Percentiles rank a stretch among this genome's conserved stretches.
These are phyloP conservation scores for Phaenicophaeus curvirostris DNA, from an alignment of 2,797 vertebrate genomes.

Conservation along the genomic window DNA sequence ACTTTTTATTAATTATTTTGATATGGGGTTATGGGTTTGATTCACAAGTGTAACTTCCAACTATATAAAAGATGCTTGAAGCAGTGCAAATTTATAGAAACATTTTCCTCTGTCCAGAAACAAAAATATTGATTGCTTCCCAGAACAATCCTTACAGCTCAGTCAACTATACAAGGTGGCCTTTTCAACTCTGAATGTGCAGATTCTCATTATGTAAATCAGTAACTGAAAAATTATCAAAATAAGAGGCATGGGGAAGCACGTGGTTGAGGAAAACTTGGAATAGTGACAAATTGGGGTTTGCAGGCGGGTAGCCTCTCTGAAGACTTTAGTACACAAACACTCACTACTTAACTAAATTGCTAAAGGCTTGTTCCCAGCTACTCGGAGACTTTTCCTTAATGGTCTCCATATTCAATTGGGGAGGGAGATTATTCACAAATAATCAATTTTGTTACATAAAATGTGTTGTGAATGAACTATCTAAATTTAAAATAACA, in stretches of 20 bases:
- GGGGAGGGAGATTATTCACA: constrained; percentile 37
- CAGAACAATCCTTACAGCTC: background rate
- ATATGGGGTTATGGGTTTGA: background rate
- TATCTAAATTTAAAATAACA: constrained; percentile 75
- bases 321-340: background rate
- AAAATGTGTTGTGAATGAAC: constrained; percentile 60
- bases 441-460: constrained; percentile 58
- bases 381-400: constrained; percentile 18
- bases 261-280: background rate
- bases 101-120: background rate
- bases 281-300: background rate
- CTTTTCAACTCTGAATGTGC: background rate
- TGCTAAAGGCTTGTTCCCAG: constrained; percentile 13
- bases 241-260: background rate
- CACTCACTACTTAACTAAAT: background rate
- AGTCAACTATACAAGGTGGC: background rate
- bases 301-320: background rate
- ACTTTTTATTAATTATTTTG: background rate
- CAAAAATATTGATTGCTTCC: background rate
- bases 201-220: background rate
- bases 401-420: background rate
- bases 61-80: background rate
- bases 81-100: background rate
- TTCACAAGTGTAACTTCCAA: background rate
- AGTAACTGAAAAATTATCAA: background rate